Evolutionary conservation across 2,797 vertebrate genomes (phyloP).

Genomic region (Trematomus bernacchii): DNA sequence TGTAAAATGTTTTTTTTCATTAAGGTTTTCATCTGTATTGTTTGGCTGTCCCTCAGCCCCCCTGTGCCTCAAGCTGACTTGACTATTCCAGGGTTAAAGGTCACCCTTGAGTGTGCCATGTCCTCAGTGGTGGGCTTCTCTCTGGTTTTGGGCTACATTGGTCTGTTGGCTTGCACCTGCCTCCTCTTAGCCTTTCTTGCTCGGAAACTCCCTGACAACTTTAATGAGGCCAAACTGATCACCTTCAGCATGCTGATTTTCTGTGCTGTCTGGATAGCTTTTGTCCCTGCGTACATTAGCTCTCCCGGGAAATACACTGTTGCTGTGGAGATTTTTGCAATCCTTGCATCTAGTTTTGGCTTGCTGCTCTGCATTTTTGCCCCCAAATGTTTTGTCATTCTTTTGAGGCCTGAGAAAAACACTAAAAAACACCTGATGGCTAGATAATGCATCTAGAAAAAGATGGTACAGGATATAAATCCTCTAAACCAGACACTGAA

Average conservation of each 20-base stretch:
- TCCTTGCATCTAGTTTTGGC: constrained; percentile 76
- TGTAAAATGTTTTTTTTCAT: neutral
- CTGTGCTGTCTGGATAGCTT: constrained; percentile 74
- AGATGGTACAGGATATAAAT: too few relatives aligned
- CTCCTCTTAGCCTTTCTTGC: constrained; percentile 75
- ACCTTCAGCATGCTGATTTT: constrained; percentile 81
- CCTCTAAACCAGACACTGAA: too few relatives aligned
- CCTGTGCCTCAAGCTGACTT: constrained; percentile 68
- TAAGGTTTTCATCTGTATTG: constrained; percentile 56
- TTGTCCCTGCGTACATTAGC: constrained; percentile 76
- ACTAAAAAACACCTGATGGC: constrained; percentile 73
- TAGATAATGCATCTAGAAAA: too few relatives aligned
- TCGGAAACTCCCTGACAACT: constrained; percentile 76
- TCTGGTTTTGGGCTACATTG: constrained; percentile 76
- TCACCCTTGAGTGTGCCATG: constrained; percentile 66
- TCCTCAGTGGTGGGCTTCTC: constrained; percentile 72
- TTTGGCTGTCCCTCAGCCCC: constrained; percentile 69
- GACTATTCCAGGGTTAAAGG: constrained; percentile 66
- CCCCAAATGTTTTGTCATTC: constrained; percentile 74
- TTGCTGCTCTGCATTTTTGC: constrained; percentile 77
- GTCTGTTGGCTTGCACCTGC: constrained; percentile 67
- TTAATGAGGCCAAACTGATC: constrained; percentile 78
- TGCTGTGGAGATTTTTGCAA: constrained; percentile 80
- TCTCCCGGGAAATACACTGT: constrained; percentile 78
- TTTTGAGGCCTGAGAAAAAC: constrained; percentile 69